Evolutionary conservation across 2,113 vertebrate genomes (phyloP).

Genomic region (Ophthalmolycus amberensis): DNA sequence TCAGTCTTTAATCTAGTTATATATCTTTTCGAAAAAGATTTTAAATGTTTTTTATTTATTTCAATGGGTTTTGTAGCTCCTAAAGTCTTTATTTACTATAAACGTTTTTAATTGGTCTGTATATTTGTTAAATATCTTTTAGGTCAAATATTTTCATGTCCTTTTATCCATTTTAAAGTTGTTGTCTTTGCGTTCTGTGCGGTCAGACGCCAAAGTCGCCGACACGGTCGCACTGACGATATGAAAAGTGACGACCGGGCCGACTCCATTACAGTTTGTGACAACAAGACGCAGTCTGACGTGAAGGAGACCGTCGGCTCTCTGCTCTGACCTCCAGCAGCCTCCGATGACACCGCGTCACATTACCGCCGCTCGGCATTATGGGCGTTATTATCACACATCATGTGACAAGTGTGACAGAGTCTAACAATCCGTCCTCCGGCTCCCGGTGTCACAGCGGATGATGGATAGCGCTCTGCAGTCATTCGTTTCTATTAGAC

Average conservation of each 20-base stretch:
- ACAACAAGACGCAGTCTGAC: slow-evolving; percentile 10
- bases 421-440: slow-evolving; percentile 17
- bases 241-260: slow-evolving; percentile 26
- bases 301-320: slow-evolving; percentile 41
- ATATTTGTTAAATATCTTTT: too few species aligned
- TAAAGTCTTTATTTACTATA: too few species aligned
- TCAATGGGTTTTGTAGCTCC: too few species aligned
- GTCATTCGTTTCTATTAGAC: slow-evolving; percentile 95
- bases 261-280: slow-evolving; percentile 9
- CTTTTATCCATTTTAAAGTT: too few species aligned
- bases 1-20: too few species aligned
- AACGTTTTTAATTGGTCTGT: too few species aligned
- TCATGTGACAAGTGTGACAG: slow-evolving; percentile 36
- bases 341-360: slow-evolving; percentile 29
- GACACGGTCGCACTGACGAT: background rate
- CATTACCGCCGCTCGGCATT: slow-evolving; percentile 26
- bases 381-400: slow-evolving; percentile 44
- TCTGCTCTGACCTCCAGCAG: slow-evolving; percentile 30
- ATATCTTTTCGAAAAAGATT: too few species aligned
- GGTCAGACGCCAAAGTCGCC: background rate
- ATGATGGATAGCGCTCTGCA: slow-evolving; percentile 90
- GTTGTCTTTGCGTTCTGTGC: slow-evolving; percentile 4
- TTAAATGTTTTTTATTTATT: too few species aligned
- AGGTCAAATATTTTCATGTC: too few species aligned
- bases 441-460: slow-evolving; percentile 50